Evolutionary conservation across 2,113 vertebrate genomes (phyloP).

Genomic region (Leptodactylus fuscus): DNA sequence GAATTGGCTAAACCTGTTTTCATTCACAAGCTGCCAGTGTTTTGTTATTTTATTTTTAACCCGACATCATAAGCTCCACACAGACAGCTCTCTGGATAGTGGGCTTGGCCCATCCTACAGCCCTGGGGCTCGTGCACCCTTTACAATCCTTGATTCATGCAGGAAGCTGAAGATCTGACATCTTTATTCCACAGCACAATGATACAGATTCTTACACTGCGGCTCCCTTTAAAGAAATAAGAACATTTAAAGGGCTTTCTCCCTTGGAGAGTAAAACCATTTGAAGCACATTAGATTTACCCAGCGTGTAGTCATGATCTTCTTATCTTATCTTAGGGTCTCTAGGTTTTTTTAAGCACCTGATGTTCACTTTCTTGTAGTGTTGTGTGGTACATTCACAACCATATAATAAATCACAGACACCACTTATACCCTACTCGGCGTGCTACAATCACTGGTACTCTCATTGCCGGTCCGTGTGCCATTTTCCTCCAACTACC

Average conservation of each 20-base stretch:
- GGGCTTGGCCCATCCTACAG: conserved; percentile 42
- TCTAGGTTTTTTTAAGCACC: background rate
- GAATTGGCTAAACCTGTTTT: conserved; percentile 49
- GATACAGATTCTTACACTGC: background rate
- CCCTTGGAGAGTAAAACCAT: background rate
- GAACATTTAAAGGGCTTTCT: background rate
- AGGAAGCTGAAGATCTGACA: conserved; percentile 33
- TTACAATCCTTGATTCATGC: conserved; percentile 25
- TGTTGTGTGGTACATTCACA: background rate
- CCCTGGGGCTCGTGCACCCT: background rate
- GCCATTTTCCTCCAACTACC: no score
- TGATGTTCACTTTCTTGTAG: background rate
- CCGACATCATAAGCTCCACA: conserved; percentile 36
- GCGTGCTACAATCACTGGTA: no score
- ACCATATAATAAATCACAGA: no score
- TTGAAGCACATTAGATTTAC: background rate
- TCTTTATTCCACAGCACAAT: conserved; percentile 35
- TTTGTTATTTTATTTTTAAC: conserved; percentile 55
- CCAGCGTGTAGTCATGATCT: background rate
- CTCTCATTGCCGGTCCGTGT: no score
- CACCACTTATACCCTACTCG: no score
- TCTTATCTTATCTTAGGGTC: background rate
- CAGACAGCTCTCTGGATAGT: conserved; percentile 37
- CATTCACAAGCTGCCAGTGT: conserved; percentile 55
- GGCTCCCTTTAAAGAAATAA: background rate